phyloP scores from a whole-genome alignment of 1,140 invertebrate species.

The Pseudobourletiella spinata region DNA sequence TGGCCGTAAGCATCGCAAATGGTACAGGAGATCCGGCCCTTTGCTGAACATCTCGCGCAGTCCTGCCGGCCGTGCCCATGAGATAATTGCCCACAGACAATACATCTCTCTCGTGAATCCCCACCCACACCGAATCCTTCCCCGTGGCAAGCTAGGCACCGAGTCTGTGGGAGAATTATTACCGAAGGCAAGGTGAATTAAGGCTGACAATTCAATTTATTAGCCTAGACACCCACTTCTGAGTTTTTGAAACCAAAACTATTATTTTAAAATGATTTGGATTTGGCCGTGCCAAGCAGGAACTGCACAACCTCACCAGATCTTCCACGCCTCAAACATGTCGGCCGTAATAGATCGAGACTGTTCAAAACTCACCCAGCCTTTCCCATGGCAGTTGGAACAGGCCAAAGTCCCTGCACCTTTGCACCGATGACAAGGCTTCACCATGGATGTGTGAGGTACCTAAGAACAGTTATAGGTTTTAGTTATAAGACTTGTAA shows the following conservation, averaged over 20 bases:
- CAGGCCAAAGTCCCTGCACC: slow-evolving; percentile 47
- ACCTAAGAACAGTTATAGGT: no score
- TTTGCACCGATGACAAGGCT: slow-evolving; percentile 48
- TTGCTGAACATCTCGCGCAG: slow-evolving; percentile 45
- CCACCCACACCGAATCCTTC: slow-evolving; percentile 42
- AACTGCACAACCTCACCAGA: no score
- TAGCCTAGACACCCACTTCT: no score
- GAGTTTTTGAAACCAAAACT: no score
- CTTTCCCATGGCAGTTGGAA: slow-evolving; percentile 46
- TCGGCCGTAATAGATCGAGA: no score
- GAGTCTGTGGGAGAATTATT: slow-evolving; percentile 36
- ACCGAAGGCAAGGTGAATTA: neutral
- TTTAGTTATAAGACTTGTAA: no score
- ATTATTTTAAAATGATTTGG: no score
- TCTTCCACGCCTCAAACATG: no score
- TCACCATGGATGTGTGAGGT: slow-evolving; percentile 51
- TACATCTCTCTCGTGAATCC: slow-evolving; percentile 43
- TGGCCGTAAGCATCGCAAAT: slow-evolving; percentile 46
- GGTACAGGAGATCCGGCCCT: slow-evolving; percentile 44
- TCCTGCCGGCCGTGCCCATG: slow-evolving; percentile 44
- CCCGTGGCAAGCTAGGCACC: slow-evolving; percentile 44
- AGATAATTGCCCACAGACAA: slow-evolving; percentile 43
- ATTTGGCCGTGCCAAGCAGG: no score
- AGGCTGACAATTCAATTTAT: no score
- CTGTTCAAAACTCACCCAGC: slow-evolving; percentile 46